phyloP scores from a whole-genome alignment of 2,797 vertebrate genomes.

The Artibeus jamaicensis region DNA sequence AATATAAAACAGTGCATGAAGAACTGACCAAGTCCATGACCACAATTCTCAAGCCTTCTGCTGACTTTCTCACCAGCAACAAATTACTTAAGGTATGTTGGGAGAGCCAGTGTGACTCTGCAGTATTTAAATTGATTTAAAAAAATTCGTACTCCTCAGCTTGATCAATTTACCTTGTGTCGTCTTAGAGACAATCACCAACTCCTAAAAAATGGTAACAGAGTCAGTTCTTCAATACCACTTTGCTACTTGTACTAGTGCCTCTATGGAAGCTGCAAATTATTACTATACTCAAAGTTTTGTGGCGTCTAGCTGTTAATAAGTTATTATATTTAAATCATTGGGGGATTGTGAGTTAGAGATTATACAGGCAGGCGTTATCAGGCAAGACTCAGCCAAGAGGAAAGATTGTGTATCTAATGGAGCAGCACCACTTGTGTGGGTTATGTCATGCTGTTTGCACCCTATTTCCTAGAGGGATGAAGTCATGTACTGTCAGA shows the following conservation, averaged over 20 bases:
- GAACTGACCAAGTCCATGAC: constrained; percentile 98
- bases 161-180: background rate
- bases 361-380: background rate
- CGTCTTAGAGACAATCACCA: background rate
- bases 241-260: background rate
- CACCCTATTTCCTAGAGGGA: accelerated
- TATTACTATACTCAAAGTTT: background rate
- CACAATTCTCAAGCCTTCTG: constrained; percentile 95
- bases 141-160: background rate
- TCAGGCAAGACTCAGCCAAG: background rate
- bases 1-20: constrained; percentile 92
- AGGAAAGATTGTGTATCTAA: accelerated
- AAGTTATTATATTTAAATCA: background rate
- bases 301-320: background rate
- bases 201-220: background rate
- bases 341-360: background rate
- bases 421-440: accelerated
- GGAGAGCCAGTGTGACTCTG: background rate
- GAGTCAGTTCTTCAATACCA: background rate
- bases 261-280: background rate
- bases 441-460: background rate
- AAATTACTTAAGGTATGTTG: constrained; percentile 95
- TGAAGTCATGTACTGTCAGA: too few species aligned
- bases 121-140: background rate
- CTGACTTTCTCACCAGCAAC: constrained; percentile 98